phyloP scores from a whole-genome alignment of 2,113 vertebrate genomes.

The Tapirus terrestris region DNA sequence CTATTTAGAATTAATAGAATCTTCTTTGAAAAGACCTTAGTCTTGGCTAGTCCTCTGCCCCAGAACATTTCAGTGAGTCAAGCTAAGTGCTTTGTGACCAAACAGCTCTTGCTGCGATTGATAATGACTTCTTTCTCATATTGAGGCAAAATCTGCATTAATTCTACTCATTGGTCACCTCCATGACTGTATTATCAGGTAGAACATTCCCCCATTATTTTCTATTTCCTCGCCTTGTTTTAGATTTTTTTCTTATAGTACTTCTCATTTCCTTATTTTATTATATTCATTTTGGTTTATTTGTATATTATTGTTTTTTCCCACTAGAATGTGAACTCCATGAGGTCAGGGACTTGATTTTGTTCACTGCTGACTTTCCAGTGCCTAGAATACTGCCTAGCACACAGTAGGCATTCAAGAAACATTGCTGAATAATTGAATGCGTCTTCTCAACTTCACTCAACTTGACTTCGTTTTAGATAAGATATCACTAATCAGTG shows the following conservation, averaged over 20 bases:
- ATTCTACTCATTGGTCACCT: neutral
- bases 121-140: neutral
- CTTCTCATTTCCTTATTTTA: neutral
- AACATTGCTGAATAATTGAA: neutral
- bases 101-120: neutral
- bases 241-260: neutral
- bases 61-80: accelerated
- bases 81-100: neutral
- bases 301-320: neutral
- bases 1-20: neutral
- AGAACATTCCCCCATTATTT: neutral
- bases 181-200: accelerated
- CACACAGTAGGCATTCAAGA: neutral
- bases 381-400: neutral
- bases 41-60: neutral
- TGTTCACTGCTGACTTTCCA: neutral
- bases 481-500: neutral
- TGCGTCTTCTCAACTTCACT: neutral
- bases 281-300: neutral
- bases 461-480: neutral
- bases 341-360: neutral
- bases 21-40: neutral
- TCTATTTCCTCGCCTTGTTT: neutral
- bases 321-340: neutral
- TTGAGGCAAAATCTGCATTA: neutral